Conservation (phyloP, 2,797 vertebrate species). For the Florisuga fusca region DNA sequence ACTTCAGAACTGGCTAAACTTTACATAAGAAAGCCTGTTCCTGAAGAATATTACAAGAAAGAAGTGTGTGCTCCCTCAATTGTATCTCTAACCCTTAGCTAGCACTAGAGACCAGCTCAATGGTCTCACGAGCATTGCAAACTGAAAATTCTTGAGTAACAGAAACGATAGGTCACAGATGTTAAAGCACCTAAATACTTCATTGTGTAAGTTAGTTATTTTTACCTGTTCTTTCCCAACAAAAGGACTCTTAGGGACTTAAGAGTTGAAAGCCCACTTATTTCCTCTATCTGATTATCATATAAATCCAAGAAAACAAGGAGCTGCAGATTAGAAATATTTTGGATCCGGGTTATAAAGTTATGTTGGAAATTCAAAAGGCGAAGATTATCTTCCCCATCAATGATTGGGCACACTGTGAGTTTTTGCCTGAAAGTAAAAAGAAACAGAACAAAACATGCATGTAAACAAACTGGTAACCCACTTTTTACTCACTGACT, state of each 20-base stretch:
- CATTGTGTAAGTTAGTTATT: not conserved
- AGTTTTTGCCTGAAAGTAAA: conserved; percentile 83
- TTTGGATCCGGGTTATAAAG: conserved; percentile 88
- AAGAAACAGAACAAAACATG: not conserved
- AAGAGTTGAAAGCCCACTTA: conserved; percentile 88
- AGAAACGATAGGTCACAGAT: not conserved
- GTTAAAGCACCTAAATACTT: too few species aligned
- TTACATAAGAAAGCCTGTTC: not conserved
- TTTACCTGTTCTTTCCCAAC: conserved; percentile 94
- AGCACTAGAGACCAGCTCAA: not conserved
- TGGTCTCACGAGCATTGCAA: not conserved
- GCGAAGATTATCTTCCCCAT: conserved; percentile 85
- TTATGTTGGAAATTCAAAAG: conserved; percentile 95
- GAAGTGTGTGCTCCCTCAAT: not conserved
- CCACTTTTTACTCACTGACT: not conserved
- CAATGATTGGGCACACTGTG: conserved; percentile 87
- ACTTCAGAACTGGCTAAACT: not conserved
- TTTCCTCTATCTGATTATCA: conserved; percentile 91
- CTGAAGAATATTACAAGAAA: not conserved
- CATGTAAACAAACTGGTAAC: not conserved
- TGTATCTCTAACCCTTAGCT: not conserved
- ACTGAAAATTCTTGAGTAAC: not conserved
- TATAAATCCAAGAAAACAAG: conserved; percentile 92
- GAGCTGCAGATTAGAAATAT: conserved; percentile 87
- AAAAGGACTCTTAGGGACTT: conserved; percentile 88